Base-by-base conservation (phyloP, 2,113 vertebrate genomes). In the Prochilodus magdalenae region DNA sequence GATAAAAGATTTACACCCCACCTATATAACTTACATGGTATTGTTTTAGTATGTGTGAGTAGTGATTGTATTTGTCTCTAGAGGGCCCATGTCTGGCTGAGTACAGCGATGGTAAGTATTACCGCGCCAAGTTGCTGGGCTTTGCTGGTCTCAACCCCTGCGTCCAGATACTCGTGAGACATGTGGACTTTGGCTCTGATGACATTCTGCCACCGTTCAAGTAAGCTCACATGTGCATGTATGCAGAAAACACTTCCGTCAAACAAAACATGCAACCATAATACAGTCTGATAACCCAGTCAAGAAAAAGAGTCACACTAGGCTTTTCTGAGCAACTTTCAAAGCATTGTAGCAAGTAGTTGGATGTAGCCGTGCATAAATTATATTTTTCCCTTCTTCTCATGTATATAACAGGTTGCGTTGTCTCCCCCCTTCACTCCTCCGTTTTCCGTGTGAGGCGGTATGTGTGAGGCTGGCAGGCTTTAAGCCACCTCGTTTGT, bases 121-220 rank as follows among this genome's bases (percentile, higher is more conserved):
- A 99, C 51, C 93, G 97, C 84, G 96, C 96, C 73, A 95, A 94
- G 81, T 73, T 99, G 27, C 82, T 95, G 24, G 91, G 91, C 1
- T 24, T 98, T 87, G 84, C 85, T 89, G 89, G 92, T 72, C 70
- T 91, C 65, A 92, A 93, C 29, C 96, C 97, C 14, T 26, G 33
- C 30, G 30, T 95, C 62, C 84, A 29, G 73, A 20, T 97, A 83
- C 79, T 98, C 73, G 91, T 99, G 79, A 94, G 96, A 33, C 98
- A 98, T 27, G 94, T 99, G 75, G 98, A 99, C 88, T 99, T 95
- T 20, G 98, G 98, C 79, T 96, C 93, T 11, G 94, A 95, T 11
- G 94, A 92, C 86, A 93, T 90, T 49, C 73, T 97, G 75, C 90
- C 95, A 76, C 65, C 85, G 71, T 90, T 82, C 91, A 96, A 94